Conservation (phyloP, 2,888 invertebrate species). For the Ormyrus nitidulus region DNA sequence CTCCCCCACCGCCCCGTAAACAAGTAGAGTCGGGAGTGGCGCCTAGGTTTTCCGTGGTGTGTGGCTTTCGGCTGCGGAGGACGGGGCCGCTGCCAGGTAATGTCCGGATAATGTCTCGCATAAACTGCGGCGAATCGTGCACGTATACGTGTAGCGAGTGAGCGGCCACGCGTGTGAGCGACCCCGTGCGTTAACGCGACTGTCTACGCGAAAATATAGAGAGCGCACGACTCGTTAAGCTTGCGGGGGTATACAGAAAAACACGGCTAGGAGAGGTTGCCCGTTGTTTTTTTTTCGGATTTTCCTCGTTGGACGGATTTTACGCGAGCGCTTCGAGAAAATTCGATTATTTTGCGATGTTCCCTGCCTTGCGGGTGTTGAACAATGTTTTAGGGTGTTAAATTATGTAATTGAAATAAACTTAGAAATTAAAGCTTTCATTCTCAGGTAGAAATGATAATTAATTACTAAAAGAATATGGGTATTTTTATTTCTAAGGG, state of each 20-base stretch:
- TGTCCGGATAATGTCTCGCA: conserved; percentile 73
- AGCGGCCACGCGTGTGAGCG: background rate
- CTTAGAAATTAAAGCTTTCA: no score
- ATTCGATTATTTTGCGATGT: no score
- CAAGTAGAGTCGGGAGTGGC: conserved; percentile 16
- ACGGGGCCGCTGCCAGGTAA: conserved; percentile 66
- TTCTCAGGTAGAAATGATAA: no score
- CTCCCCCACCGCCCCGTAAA: conserved; percentile 11
- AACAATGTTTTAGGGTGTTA: no score
- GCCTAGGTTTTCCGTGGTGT: conserved; percentile 42
- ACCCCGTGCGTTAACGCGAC: conserved; percentile 39
- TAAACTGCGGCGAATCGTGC: conserved; percentile 71
- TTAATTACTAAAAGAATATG: no score
- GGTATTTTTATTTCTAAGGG: no score
- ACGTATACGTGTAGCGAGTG: conserved; percentile 14
- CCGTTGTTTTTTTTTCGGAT: background rate
- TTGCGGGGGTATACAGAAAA: conserved; percentile 10
- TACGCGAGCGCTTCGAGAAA: background rate
- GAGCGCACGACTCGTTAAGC: conserved; percentile 48
- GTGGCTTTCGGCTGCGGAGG: conserved; percentile 11
- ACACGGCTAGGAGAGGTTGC: background rate
- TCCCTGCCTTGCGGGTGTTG: no score
- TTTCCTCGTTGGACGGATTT: background rate
- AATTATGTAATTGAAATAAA: no score
- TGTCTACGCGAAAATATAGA: conserved; percentile 47